Percentiles rank a stretch among this genome's conserved stretches.
Evolutionary conservation across 1,140 invertebrate species (phyloP).

Genomic region (Drosophila nannoptera): DNA sequence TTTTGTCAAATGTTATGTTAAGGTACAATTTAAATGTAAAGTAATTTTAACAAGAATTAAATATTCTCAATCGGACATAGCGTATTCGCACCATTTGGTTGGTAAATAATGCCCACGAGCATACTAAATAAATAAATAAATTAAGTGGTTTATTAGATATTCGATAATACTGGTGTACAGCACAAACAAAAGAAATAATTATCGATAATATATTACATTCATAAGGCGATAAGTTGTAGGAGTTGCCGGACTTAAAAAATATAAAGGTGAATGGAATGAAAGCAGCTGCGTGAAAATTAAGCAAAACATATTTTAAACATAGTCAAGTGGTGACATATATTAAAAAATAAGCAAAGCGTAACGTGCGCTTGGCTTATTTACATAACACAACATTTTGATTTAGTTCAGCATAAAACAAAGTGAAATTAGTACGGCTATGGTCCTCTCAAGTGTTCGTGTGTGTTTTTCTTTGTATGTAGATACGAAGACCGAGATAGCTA

Average conservation of each 20-base stretch:
- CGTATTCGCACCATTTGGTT: background rate
- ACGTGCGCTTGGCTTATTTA: conserved; percentile 8
- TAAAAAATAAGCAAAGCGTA: conserved; percentile 54
- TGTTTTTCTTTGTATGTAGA: conserved; percentile 72
- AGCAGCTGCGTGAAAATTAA: conserved; percentile 54
- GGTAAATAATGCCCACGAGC: too few species aligned
- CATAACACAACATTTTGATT: conserved; percentile 19
- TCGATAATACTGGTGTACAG: background rate
- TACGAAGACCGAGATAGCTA: conserved; percentile 52
- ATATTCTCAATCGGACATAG: background rate
- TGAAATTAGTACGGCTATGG: conserved; percentile 71
- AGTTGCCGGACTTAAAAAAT: conserved; percentile 46
- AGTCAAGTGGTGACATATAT: conserved; percentile 49
- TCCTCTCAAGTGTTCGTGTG: conserved; percentile 49
- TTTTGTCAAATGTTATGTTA: conserved; percentile 43
- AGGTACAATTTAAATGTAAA: conserved; percentile 47
- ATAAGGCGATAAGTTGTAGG: conserved; percentile 5
- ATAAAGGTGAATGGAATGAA: conserved; percentile 46
- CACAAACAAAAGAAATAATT: background rate
- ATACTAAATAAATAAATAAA: background rate
- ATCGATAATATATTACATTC: background rate
- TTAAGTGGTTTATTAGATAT: conserved; percentile 1
- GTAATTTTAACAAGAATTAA: conserved; percentile 25
- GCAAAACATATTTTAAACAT: conserved; percentile 42
- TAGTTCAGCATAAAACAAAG: conserved; percentile 47